Evolutionary conservation across 2,113 vertebrate species (phyloP).

Genomic region (Eurystomus gularis): DNA sequence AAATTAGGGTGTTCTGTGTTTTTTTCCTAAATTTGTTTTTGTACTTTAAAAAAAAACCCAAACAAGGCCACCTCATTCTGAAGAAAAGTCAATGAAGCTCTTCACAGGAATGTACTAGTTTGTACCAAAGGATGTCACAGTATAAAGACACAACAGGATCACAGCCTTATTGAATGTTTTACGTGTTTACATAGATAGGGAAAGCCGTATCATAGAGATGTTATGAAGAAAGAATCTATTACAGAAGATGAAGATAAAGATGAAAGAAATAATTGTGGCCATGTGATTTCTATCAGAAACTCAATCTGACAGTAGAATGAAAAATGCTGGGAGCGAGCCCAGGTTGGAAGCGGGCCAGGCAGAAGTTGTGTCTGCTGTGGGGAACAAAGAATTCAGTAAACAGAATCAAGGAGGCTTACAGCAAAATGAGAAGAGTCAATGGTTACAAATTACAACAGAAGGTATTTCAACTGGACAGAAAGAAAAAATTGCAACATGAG

Average conservation of each 20-base stretch:
- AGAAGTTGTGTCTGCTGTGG: rapidly evolving
- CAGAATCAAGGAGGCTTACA: neutral
- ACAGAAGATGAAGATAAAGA: neutral
- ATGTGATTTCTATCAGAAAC: neutral
- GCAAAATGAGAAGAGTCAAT: neutral
- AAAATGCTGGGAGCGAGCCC: neutral
- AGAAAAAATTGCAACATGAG: neutral
- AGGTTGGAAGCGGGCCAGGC: neutral
- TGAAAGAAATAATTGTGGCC: neutral
- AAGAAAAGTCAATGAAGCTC: neutral
- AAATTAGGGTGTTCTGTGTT: rapidly evolving
- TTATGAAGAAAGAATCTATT: neutral
- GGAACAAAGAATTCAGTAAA: neutral
- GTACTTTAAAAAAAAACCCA: neutral
- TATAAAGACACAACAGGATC: neutral
- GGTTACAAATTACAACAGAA: neutral
- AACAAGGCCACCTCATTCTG: neutral
- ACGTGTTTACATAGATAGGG: neutral
- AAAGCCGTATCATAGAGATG: neutral
- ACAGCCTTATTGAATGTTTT: neutral
- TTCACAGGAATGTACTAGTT: neutral
- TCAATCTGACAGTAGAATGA: neutral
- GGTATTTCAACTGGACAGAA: neutral
- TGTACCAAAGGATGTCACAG: neutral
- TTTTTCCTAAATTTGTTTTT: neutral